Evolutionary conservation across 2,888 invertebrate species (phyloP).

Genomic region (Cryptosula pallasiana): DNA sequence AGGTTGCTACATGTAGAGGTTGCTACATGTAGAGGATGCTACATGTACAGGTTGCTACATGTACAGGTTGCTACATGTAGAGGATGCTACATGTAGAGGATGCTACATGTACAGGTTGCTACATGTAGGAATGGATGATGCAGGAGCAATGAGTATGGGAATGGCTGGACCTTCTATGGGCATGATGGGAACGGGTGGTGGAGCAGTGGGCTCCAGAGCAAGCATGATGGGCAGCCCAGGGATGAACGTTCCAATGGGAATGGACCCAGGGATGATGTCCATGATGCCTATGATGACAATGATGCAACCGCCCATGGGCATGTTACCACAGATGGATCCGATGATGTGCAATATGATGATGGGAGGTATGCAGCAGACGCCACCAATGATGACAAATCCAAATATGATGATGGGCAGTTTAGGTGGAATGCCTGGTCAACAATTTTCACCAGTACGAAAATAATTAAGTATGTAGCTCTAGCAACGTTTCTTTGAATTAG

Average conservation of each 20-base stretch:
- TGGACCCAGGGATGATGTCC: neutral
- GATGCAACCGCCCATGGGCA: neutral
- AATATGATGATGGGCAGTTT: neutral
- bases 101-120: too few species aligned
- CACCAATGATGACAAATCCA: neutral
- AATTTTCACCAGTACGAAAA: too few species aligned
- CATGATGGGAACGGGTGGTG: neutral
- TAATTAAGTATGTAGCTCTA: too few species aligned
- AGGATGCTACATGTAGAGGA: too few species aligned
- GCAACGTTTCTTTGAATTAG: too few species aligned
- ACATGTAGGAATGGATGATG: too few species aligned
- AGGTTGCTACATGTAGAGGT: too few species aligned
- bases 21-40: too few species aligned
- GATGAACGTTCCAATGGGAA: neutral
- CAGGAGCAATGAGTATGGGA: too few species aligned
- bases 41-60: too few species aligned
- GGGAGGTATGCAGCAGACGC: neutral
- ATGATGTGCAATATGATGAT: slow-evolving; percentile 7
- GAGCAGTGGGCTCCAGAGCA: neutral
- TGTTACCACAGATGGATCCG: neutral
- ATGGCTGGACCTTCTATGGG: neutral
- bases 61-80: too few species aligned
- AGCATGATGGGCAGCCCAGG: neutral
- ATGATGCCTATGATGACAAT: neutral
- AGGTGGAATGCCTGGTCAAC: too few species aligned